Evolutionary conservation across 1,140 invertebrate genomes (phyloP).

Genomic region (Zaprionus tsacasi): DNA sequence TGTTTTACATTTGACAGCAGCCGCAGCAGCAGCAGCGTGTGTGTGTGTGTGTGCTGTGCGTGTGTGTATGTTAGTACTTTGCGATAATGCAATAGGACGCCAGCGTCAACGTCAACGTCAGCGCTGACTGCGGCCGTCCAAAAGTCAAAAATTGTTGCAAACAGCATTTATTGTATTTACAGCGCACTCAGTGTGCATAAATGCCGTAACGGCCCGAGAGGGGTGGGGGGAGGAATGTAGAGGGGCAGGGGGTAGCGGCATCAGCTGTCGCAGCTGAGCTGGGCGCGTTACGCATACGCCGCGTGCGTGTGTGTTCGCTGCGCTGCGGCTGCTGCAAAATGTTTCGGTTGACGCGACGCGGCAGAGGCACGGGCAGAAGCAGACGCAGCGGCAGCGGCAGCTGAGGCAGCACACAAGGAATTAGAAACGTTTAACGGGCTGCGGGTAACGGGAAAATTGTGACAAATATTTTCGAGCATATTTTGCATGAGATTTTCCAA

Average conservation of each 20-base stretch:
- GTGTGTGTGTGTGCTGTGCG: conserved; percentile 3
- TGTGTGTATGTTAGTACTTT: conserved; percentile 37
- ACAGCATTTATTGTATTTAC: conserved; percentile 73
- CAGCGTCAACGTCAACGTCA: conserved; percentile 32
- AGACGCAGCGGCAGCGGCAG: neutral
- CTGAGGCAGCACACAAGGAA: conserved; percentile 2
- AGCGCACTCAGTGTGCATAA: conserved; percentile 35
- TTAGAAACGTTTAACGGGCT: conserved; percentile 6
- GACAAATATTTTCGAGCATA: conserved; percentile 1
- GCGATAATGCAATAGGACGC: conserved; percentile 57
- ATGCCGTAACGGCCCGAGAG: conserved; percentile 12
- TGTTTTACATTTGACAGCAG: conserved; percentile 77
- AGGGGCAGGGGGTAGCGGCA: neutral
- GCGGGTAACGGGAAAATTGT: neutral
- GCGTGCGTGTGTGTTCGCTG: conserved; percentile 11
- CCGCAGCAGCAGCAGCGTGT: conserved; percentile 31
- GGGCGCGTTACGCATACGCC: conserved; percentile 37
- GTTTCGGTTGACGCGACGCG: neutral
- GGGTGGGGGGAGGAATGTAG: neutral
- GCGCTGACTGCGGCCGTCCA: conserved; percentile 52
- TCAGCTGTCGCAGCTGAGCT: conserved; percentile 27
- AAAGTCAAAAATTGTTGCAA: conserved; percentile 81
- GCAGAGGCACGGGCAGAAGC: neutral
- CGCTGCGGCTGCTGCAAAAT: conserved; percentile 10
- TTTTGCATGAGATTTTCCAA: neutral